These are phyloP conservation scores for Hartigia nigra DNA, from an alignment of 2,888 invertebrate species.

Conservation along the genomic window DNA sequence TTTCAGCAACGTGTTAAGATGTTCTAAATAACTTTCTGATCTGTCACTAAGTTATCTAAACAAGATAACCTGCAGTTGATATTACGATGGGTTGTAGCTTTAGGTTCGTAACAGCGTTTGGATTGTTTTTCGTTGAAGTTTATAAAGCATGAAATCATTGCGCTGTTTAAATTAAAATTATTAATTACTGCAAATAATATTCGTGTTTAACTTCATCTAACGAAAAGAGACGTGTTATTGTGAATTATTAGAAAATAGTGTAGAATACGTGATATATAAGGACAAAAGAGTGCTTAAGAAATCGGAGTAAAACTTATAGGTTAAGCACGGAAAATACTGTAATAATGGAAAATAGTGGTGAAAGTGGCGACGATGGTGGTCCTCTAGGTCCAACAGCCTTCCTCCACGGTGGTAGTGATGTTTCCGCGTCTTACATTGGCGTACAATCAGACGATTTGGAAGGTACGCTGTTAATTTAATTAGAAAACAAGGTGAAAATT, in stretches of 20 bases:
- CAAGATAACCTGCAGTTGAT: too few species aligned
- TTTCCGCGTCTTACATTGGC: conserved; percentile 56
- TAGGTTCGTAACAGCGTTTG: neutral
- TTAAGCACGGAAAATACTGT: neutral
- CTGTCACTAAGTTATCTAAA: too few species aligned
- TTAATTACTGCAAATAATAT: neutral
- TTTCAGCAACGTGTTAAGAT: too few species aligned
- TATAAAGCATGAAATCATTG: neutral
- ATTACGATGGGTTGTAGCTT: too few species aligned
- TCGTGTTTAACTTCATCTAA: neutral
- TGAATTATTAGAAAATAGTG: neutral
- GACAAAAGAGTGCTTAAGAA: neutral
- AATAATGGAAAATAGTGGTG: conserved; percentile 62
- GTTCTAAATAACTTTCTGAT: too few species aligned
- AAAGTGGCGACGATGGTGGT: conserved; percentile 63
- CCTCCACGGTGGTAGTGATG: conserved; percentile 48
- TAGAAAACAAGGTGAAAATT: neutral
- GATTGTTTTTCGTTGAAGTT: neutral
- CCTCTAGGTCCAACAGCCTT: conserved; percentile 55
- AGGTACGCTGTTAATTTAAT: conserved; percentile 40
- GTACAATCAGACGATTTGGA: conserved; percentile 62
- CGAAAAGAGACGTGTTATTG: neutral
- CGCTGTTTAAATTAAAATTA: neutral
- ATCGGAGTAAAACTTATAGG: neutral
- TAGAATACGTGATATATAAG: neutral